Conservation (phyloP, 2,888 invertebrate genomes). For the Oligia strigilis region DNA sequence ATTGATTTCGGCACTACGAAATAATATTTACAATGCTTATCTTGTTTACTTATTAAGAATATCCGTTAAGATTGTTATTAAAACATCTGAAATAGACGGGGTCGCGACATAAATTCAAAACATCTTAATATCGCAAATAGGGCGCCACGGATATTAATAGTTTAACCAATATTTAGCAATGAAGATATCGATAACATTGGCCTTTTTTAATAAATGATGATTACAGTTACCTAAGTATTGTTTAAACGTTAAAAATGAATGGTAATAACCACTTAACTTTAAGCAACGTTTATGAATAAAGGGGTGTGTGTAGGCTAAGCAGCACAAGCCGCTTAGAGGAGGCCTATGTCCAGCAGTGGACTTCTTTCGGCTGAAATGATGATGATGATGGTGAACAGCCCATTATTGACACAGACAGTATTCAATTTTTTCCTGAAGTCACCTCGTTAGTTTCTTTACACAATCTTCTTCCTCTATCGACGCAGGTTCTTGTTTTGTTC, state of each 20-base stretch:
- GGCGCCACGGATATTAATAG: conserved; percentile 18
- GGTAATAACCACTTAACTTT: not conserved
- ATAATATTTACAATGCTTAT: conserved; percentile 19
- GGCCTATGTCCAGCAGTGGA: not conserved
- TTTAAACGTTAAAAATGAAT: too few species aligned
- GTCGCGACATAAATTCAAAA: conserved; percentile 53
- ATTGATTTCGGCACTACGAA: conserved; percentile 3
- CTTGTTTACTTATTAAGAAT: conserved; percentile 39
- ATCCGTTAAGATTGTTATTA: conserved; percentile 28
- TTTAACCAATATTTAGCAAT: conserved; percentile 7
- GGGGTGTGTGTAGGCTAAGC: not conserved
- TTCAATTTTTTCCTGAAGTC: not conserved
- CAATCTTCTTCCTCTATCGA: not conserved
- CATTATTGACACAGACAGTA: not conserved
- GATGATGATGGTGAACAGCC: not conserved
- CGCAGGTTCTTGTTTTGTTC: not conserved
- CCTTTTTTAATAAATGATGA: not conserved
- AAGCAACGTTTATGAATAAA: not conserved
- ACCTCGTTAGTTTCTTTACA: not conserved
- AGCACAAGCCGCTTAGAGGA: not conserved
- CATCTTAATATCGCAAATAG: conserved; percentile 44
- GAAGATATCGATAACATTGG: not conserved
- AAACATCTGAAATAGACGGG: conserved; percentile 18
- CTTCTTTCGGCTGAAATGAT: not conserved
- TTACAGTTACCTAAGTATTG: too few species aligned